These are phyloP conservation scores for Clarias pachynema DNA, from an alignment of 2,797 vertebrate genomes.

Conservation along the genomic window DNA sequence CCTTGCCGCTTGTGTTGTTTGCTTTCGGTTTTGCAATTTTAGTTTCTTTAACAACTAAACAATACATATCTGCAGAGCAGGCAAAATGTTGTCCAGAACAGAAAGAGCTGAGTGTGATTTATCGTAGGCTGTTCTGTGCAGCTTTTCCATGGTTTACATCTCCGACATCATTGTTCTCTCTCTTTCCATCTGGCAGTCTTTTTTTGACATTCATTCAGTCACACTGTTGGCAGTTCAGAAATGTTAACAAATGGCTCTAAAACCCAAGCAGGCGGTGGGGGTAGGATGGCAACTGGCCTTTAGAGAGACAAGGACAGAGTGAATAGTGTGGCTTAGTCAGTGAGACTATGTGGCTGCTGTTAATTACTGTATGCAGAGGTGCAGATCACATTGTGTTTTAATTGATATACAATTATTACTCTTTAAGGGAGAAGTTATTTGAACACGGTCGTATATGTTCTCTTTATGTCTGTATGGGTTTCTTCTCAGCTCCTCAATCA, in stretches of 20 bases:
- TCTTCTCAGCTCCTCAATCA: background rate
- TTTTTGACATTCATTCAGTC: constrained; percentile 40
- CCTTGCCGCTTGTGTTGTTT: constrained; percentile 34
- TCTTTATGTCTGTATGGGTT: background rate
- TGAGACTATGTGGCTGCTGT: constrained; percentile 7
- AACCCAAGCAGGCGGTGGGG: constrained; percentile 25
- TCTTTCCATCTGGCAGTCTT: constrained; percentile 29
- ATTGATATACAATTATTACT: background rate
- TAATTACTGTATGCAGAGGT: background rate
- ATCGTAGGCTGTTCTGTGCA: background rate
- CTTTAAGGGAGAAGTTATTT: background rate
- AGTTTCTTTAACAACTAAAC: constrained; percentile 28
- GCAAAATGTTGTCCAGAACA: constrained; percentile 21
- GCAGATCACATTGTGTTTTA: constrained; percentile 5
- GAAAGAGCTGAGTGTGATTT: constrained; percentile 18
- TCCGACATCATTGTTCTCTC: constrained; percentile 30
- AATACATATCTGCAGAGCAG: constrained; percentile 22
- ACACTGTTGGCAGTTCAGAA: constrained; percentile 40
- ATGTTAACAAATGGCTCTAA: constrained; percentile 43
- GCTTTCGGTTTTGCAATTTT: constrained; percentile 6
- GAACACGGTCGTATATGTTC: background rate
- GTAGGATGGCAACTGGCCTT: constrained; percentile 27
- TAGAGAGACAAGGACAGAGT: constrained; percentile 15
- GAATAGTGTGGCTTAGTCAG: constrained; percentile 19
- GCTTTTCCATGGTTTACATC: constrained; percentile 32